Evolutionary conservation across 2,113 vertebrate genomes (phyloP), one percentile per base, ranked within the genome.

Genomic region (Gymnocephalus cernua): DNA sequence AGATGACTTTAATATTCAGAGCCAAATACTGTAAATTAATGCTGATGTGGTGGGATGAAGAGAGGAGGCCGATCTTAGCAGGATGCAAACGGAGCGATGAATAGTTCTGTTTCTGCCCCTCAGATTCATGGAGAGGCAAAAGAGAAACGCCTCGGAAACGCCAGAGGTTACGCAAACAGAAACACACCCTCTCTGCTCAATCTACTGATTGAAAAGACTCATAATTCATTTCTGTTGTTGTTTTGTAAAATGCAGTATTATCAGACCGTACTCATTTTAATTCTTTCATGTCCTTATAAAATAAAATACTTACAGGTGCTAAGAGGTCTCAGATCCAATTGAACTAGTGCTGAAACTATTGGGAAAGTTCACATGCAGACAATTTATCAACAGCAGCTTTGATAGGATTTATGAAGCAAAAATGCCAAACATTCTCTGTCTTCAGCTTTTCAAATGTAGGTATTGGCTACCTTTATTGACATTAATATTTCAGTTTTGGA

Each of bases 1-100:
- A 98, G 97, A 98, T 97, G 96, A 96, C 96, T 98, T 99, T 97
- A 97, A 98, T 97, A 97, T 98, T 97, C 96, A 96, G 94, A 94
- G 96, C 94, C 95, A 97, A 97, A 97, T 96, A 89, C 86, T 91
- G 87, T 86, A 97, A 97, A 97, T 98, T 96, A 97, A 97, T 97
- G 97, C 96, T 95, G 96, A 95, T 95, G 96, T 95, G 96, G 96
- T 95, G 95, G 94, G 94, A 82, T 73, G 72, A 84, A 85, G 61
- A 74, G 92, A 90, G 84, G 50, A 94, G 88, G 85, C 82, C 85
- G 85, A 93, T 83, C 53, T 79, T 91, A 90, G 94, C 93, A 92
- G 95, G 88, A 94, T 82, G 89, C 93, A 86, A 93, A 94, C 91
- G 89, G 94, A 78, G 93, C 91, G 88, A 94, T 93, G 93, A 90